Evolutionary conservation across 1,140 invertebrate species (phyloP), one percentile per base, ranked within the genome.

Genomic region (Sarcophaga peregrina): DNA sequence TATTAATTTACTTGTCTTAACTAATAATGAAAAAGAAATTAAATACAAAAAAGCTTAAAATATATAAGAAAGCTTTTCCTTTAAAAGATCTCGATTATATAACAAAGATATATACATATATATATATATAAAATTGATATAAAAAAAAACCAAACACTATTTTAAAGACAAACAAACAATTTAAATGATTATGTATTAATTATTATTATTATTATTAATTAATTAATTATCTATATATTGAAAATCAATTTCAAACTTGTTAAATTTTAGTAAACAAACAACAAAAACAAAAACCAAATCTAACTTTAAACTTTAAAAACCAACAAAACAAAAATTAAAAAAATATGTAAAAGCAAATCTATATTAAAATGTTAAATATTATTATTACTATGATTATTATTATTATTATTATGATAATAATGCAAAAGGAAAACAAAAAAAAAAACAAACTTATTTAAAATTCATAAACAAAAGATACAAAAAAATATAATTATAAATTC

Each of bases 241-340:
- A 78, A 68, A 82, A 82, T 47, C 58, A 72, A 82, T 82, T 72
- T 82, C 68, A 82, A 72, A 72, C 46, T 81, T 72, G 68, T 82
- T 72, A 82, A 82, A 72, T 72, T 72, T 82, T 72, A 82, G 80
- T 82, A 17, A 80, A 58, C 17, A 80, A 10, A 80, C 54, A 80
- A 80, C 17, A 80, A 80, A 54, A 54, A 81, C 25, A 15, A 82
- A 48, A 75, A 5, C 4, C 48, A 78, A 78, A 52, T 15, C 75
- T 78, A 25, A 68, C 48, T 50, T 78, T 37, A 68, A 68, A n/a
- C n/a, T 68, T 8, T 11, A 72, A 72, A 78, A 76, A 76, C 13
- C 74, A 47, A 46, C 46, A 76, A 45, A 76, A 48, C n/a, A 47
- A 76, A 47, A 17, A 76, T 48, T 1, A 20, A 68, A 37, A 37